A percentile compares a stretch with the other conserved stretches of the same genome.
These are phyloP conservation scores for Aphodius granarius DNA, from an alignment of 2,888 invertebrate genomes.

Conservation along the genomic window DNA sequence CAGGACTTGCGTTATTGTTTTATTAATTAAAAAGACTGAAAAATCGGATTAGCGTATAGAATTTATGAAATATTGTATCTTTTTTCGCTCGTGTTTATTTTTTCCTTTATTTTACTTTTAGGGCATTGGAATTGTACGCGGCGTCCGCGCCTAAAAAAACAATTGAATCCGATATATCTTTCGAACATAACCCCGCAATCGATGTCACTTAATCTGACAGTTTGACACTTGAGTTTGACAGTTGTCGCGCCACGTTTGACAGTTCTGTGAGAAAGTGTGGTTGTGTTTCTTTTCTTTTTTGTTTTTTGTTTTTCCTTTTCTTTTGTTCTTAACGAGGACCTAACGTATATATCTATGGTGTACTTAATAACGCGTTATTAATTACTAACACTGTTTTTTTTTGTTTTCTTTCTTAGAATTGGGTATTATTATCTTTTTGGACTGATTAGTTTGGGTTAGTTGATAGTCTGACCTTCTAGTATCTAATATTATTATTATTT, in stretches of 20 bases:
- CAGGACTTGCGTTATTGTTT: constrained; percentile 40
- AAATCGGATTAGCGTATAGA: constrained; percentile 41
- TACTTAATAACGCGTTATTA: background rate
- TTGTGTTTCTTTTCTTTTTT: background rate
- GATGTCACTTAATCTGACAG: background rate
- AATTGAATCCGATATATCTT: background rate
- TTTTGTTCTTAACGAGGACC: background rate
- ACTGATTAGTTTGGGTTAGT: background rate
- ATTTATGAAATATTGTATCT: constrained; percentile 22
- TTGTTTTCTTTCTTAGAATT: constrained; percentile 9
- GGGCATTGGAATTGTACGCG: background rate
- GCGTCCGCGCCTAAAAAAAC: background rate
- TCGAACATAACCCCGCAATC: constrained; percentile 6
- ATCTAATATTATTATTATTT: background rate
- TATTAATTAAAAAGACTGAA: constrained; percentile 49
- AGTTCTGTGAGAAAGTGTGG: background rate
- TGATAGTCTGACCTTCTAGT: background rate
- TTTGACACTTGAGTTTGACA: too few relatives aligned
- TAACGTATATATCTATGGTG: background rate
- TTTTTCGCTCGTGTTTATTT: constrained; percentile 15
- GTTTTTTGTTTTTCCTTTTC: background rate
- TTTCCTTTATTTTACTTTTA: background rate
- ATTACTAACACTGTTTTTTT: constrained; percentile 10
- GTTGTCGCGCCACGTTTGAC: background rate
- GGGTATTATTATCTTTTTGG: constrained; percentile 1